Evolutionary conservation across 2,113 vertebrate genomes (phyloP), one percentile per base, ranked within the genome.

Genomic region (Microcebus tavaratra): DNA sequence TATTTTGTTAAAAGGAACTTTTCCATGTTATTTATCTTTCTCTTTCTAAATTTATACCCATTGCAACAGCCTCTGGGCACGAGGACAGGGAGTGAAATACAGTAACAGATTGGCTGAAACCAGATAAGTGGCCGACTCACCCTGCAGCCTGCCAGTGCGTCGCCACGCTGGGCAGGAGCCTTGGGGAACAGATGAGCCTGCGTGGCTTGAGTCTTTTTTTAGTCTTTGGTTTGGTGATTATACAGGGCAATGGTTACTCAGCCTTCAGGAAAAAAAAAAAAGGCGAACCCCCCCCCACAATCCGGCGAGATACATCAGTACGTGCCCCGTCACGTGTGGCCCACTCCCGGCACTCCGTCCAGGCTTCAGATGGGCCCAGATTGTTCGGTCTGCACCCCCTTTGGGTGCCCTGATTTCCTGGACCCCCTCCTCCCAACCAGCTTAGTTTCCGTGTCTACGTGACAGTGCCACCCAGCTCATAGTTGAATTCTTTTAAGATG

Each of bases 21-120:
- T 95, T 97, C 80, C 92, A 3, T 78, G 90, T 92, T 94, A 91
- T 90, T 95, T 90, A 87, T 97, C 89, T 89, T 92, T 95, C 82
- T 89, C 67, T 91, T 97, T 95, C 93, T 97, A 93, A 95, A 95
- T 96, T 88, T 96, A 92, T 53, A 72, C 63, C 50, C 84, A 70
- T 85, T 90, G 93, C 96, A 57, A 48, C 93, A 95, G 96, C 95
- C 91, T 75, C 90, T 29, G 87, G 91, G 95, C 97, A 80, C 0
- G 20, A 68, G 91, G 93, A 97, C 91, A 92, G 87, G 84, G 96
- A 96, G 29, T 91, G 95, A 93, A 70, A 96, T 75, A 72, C 85
- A 94, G 97, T 93, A 89, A 95, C 96, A 96, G 97, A 94, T 48
- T 72, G 97, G 82, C 95, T 97, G 95, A 95, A 93, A 88, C 89